Conservation (phyloP, 2,797 vertebrate species). For the Adrianichthys oophorus region DNA sequence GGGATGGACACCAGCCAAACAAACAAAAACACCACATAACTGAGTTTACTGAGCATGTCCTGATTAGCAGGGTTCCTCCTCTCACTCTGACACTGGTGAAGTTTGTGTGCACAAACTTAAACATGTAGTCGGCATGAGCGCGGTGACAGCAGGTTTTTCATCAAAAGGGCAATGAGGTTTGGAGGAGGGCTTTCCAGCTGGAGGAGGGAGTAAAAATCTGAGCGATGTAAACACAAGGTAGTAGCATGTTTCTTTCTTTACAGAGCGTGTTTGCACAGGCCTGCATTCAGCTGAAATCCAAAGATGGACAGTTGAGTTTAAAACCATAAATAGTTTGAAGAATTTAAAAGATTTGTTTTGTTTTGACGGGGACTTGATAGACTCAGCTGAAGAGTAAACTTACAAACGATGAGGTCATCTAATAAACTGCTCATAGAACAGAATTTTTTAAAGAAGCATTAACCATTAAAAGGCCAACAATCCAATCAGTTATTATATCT, state of each 20-base stretch:
- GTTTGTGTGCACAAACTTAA: not conserved
- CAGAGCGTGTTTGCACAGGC: not conserved
- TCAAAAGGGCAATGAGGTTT: constrained; percentile 2
- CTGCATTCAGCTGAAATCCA: constrained; percentile 7
- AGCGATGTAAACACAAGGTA: constrained; percentile 11
- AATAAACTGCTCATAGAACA: too few species aligned
- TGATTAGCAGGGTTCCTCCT: constrained; percentile 18
- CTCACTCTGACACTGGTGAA: constrained; percentile 8
- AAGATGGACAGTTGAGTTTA: constrained; percentile 17
- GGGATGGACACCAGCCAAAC: constrained; percentile 17
- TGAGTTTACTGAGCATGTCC: constrained; percentile 23
- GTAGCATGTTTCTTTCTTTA: constrained; percentile 6
- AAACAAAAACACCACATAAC: constrained; percentile 29
- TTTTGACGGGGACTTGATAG: too few species aligned
- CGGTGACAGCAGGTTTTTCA: constrained; percentile 2
- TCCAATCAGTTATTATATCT: too few species aligned
- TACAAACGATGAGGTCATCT: too few species aligned
- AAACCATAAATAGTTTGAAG: too few species aligned
- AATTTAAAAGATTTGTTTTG: too few species aligned
- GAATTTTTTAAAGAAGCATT: too few species aligned
- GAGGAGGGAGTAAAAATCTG: constrained; percentile 21
- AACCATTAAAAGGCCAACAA: too few species aligned
- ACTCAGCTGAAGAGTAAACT: too few species aligned
- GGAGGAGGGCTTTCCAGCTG: constrained; percentile 9
- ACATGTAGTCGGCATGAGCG: constrained; percentile 7